Evolutionary conservation across 2,888 invertebrate species (phyloP).

Genomic region (Agrilus cyanescens): DNA sequence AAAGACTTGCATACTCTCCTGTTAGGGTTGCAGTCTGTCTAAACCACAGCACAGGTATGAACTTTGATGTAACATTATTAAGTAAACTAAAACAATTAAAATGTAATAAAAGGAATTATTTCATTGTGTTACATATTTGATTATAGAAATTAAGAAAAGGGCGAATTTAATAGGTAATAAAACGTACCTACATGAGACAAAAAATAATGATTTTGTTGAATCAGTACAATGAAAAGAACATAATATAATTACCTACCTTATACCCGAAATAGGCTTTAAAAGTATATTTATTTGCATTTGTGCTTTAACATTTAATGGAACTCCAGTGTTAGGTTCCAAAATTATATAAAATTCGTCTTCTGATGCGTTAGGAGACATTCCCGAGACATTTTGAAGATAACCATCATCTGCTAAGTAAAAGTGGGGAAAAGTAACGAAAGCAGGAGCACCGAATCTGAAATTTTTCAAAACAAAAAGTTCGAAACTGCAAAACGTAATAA

Average conservation of each 20-base stretch:
- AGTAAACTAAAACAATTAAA: constrained; percentile 40
- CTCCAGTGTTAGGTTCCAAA: constrained; percentile 65
- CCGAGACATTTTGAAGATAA: constrained; percentile 50
- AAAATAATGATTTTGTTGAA: background rate
- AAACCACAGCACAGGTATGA: constrained; percentile 71
- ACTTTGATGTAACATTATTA: constrained; percentile 37
- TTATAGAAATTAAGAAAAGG: background rate
- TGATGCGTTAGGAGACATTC: constrained; percentile 51
- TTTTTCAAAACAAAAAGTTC: constrained; percentile 1
- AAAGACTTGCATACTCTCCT: constrained; percentile 42
- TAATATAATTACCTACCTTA: constrained; percentile 49
- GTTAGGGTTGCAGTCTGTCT: constrained; percentile 50
- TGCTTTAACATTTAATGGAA: constrained; percentile 63
- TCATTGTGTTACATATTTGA: background rate
- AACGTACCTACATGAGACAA: background rate
- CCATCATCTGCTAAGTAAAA: constrained; percentile 61
- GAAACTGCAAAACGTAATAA: background rate
- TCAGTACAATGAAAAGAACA: background rate
- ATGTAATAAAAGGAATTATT: background rate
- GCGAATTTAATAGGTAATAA: background rate
- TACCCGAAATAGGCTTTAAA: constrained; percentile 39
- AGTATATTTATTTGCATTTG: constrained; percentile 67
- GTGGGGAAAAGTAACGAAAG: constrained; percentile 71
- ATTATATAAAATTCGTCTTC: constrained; percentile 54
- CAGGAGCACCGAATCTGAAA: constrained; percentile 63